Conservation (phyloP, 2,797 vertebrate genomes). For the Esox lucius region DNA sequence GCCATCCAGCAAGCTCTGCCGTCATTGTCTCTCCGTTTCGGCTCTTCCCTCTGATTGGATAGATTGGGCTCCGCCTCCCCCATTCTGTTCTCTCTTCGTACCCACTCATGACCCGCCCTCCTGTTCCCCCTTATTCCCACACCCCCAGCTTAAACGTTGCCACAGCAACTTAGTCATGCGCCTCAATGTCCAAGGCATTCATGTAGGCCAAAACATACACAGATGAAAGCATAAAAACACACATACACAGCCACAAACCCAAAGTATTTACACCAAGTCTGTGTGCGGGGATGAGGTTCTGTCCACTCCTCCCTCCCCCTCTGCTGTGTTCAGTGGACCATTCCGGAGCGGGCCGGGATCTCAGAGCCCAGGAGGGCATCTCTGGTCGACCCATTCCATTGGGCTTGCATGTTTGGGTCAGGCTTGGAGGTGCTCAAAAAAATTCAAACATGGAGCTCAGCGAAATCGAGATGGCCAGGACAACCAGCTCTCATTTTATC, state of each 20-base stretch:
- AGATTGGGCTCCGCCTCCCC: conserved; percentile 36
- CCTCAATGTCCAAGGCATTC: conserved; percentile 57
- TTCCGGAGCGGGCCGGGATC: conserved; percentile 70
- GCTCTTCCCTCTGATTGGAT: conserved; percentile 51
- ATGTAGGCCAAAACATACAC: conserved; percentile 48
- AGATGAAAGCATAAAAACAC: conserved; percentile 39
- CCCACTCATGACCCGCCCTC: conserved; percentile 5
- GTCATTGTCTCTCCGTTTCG: conserved; percentile 37
- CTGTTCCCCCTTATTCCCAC: conserved; percentile 11
- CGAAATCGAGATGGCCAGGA: conserved; percentile 64
- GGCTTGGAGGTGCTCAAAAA: conserved; percentile 44
- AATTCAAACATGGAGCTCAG: conserved; percentile 58
- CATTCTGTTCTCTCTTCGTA: conserved; percentile 32
- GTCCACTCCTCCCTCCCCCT: conserved; percentile 34
- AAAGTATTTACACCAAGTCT: conserved; percentile 73
- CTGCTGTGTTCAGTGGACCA: conserved; percentile 59
- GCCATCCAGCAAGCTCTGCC: conserved; percentile 50
- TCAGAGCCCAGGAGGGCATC: conserved; percentile 39
- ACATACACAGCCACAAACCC: conserved; percentile 68
- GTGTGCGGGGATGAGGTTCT: conserved; percentile 44
- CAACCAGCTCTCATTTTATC: conserved; percentile 67
- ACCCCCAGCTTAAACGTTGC: conserved; percentile 43
- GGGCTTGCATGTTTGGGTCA: conserved; percentile 36
- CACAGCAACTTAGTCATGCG: conserved; percentile 58
- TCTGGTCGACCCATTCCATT: conserved; percentile 32